phyloP scores from a whole-genome alignment of 2,797 vertebrate genomes.

The Furcifer pardalis region DNA sequence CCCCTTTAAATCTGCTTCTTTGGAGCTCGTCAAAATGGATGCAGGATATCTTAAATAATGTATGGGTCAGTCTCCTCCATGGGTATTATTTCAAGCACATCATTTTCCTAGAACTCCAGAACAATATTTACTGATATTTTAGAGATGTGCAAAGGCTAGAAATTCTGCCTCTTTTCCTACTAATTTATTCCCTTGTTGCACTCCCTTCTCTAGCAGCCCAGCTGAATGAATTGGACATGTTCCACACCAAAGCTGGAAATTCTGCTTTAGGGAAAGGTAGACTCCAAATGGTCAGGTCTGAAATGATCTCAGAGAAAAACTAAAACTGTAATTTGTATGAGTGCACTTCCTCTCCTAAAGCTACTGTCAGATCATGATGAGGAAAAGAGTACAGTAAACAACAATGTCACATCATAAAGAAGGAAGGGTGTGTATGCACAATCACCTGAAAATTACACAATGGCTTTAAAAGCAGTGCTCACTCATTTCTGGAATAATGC shows the following conservation, averaged over 20 bases:
- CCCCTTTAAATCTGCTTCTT: constrained; percentile 28
- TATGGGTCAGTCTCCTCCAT: constrained; percentile 40
- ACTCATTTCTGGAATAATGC: not conserved
- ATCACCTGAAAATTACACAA: constrained; percentile 51
- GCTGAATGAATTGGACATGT: constrained; percentile 35
- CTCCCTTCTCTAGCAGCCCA: constrained; percentile 46
- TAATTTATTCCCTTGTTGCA: constrained; percentile 66
- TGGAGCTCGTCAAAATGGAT: constrained; percentile 32
- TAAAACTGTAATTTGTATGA: constrained; percentile 54
- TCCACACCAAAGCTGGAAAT: constrained; percentile 46
- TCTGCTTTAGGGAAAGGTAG: constrained; percentile 53
- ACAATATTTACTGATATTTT: constrained; percentile 63
- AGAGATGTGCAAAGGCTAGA: constrained; percentile 52
- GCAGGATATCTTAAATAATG: constrained; percentile 38
- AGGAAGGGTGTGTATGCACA: constrained; percentile 24
- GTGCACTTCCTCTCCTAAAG: constrained; percentile 50
- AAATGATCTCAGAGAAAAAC: constrained; percentile 56
- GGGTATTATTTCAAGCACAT: constrained; percentile 52
- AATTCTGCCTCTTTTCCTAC: constrained; percentile 52
- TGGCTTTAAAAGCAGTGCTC: constrained; percentile 34
- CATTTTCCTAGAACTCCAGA: constrained; percentile 53
- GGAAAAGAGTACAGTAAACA: constrained; percentile 37
- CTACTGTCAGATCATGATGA: constrained; percentile 17
- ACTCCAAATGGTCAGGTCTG: constrained; percentile 42
- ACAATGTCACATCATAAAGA: constrained; percentile 36